Percentiles rank a stretch among this genome's conserved stretches.
These are phyloP conservation scores for Pseudobourletiella spinata DNA, from an alignment of 1,140 invertebrate species.

Conservation along the genomic window DNA sequence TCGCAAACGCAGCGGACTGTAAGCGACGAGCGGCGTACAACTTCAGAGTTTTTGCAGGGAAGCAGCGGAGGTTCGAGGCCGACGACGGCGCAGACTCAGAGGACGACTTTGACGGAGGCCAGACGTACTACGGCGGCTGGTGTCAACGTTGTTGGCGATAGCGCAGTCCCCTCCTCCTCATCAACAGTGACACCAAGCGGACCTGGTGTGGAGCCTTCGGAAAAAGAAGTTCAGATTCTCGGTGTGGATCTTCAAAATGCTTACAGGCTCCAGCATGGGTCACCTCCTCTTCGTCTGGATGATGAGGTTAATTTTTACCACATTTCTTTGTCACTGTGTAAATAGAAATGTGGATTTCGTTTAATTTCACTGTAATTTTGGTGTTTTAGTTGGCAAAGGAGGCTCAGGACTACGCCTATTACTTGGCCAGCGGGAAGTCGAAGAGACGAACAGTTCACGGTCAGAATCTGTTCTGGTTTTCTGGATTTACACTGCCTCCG, in stretches of 20 bases:
- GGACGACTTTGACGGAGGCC: no score
- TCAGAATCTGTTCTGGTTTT: conserved; percentile 15
- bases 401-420: not conserved
- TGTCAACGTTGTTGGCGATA: no score
- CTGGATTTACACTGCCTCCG: not conserved
- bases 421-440: not conserved
- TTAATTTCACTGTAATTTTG: not conserved
- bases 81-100: no score
- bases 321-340: not conserved
- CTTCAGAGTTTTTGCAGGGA: no score
- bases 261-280: not conserved
- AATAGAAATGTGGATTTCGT: not conserved
- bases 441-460: not conserved
- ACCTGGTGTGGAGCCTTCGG: not conserved
- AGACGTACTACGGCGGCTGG: no score
- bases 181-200: no score
- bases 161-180: no score
- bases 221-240: not conserved
- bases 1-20: no score
- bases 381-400: not conserved
- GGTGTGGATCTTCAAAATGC: not conserved
- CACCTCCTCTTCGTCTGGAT: not conserved
- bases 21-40: no score
- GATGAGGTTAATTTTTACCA: not conserved
- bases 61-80: no score